A percentile compares a stretch with the other conserved stretches of the same genome.
Conservation (phyloP, 2,797 vertebrate species). For the Nannoperca australis region DNA sequence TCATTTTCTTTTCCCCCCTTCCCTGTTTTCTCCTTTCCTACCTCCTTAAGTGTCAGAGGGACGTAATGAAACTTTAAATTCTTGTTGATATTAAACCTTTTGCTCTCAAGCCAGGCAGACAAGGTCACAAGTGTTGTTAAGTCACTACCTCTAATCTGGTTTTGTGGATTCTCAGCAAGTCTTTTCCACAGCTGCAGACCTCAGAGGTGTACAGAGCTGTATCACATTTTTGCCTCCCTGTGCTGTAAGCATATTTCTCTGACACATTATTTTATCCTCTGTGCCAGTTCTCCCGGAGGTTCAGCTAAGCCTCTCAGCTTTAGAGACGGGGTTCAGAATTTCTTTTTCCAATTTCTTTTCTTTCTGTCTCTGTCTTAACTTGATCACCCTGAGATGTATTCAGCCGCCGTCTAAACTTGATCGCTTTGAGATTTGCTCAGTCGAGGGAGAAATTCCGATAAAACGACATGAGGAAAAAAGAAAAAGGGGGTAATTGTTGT, state of each 20-base stretch:
- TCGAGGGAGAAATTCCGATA: conserved; percentile 52
- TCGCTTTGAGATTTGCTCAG: conserved; percentile 66
- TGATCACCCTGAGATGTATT: conserved; percentile 60
- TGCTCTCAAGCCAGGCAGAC: conserved; percentile 57
- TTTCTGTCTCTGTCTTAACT: conserved; percentile 44
- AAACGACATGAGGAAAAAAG: conserved; percentile 47
- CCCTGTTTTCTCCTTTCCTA: conserved; percentile 45
- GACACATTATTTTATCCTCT: conserved; percentile 74
- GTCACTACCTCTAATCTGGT: conserved; percentile 79
- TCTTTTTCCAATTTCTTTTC: conserved; percentile 54
- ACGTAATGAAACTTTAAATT: conserved; percentile 78
- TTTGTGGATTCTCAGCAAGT: conserved; percentile 75
- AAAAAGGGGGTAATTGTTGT: conserved; percentile 43
- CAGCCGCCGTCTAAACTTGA: conserved; percentile 42
- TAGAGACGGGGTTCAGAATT: conserved; percentile 45
- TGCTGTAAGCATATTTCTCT: conserved; percentile 77
- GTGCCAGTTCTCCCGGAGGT: conserved; percentile 60
- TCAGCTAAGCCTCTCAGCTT: conserved; percentile 73
- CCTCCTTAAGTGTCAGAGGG: conserved; percentile 59
- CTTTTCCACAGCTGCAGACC: conserved; percentile 62
- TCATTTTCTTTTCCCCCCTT: conserved; percentile 44
- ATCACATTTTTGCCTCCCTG: conserved; percentile 60
- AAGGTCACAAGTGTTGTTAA: conserved; percentile 76
- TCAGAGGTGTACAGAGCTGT: conserved; percentile 54
- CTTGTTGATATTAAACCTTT: conserved; percentile 77